A percentile compares a stretch with the other conserved stretches of the same genome.
phyloP scores from a whole-genome alignment of 2,797 vertebrate species.

The Argyrosomus regius region DNA sequence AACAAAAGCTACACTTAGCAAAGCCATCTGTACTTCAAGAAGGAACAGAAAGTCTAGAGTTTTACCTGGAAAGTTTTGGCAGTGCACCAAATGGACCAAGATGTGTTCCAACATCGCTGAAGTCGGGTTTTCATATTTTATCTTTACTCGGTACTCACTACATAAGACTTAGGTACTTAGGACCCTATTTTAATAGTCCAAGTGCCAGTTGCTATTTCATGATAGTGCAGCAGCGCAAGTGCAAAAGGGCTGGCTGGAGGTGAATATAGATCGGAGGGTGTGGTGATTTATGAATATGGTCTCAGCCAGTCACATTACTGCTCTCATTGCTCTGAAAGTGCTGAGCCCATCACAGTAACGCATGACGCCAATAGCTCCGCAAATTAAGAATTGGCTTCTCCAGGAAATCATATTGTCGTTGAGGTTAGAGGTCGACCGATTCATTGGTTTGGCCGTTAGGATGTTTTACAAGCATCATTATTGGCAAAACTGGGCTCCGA shows the following conservation, averaged over 20 bases:
- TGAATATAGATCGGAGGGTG: neutral
- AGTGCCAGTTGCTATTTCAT: neutral
- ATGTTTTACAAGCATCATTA: no score
- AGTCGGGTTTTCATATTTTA: no score
- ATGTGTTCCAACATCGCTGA: no score
- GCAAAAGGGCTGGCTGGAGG: neutral
- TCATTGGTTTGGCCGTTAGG: no score
- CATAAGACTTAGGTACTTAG: neutral
- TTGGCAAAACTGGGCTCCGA: no score
- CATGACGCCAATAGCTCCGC: neutral
- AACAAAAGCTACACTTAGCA: no score
- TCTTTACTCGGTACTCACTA: no score
- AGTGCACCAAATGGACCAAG: no score
- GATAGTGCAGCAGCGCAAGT: neutral
- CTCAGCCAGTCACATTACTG: neutral
- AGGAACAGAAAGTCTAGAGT: no score
- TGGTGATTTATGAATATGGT: neutral
- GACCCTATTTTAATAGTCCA: neutral
- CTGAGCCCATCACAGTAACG: neutral
- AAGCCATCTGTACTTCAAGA: no score
- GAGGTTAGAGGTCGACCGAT: no score
- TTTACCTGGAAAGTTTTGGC: no score
- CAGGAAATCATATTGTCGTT: neutral
- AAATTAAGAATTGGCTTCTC: neutral
- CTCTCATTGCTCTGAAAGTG: neutral